phyloP scores from a whole-genome alignment of 2,113 vertebrate genomes.

The Xerus inauris region DNA sequence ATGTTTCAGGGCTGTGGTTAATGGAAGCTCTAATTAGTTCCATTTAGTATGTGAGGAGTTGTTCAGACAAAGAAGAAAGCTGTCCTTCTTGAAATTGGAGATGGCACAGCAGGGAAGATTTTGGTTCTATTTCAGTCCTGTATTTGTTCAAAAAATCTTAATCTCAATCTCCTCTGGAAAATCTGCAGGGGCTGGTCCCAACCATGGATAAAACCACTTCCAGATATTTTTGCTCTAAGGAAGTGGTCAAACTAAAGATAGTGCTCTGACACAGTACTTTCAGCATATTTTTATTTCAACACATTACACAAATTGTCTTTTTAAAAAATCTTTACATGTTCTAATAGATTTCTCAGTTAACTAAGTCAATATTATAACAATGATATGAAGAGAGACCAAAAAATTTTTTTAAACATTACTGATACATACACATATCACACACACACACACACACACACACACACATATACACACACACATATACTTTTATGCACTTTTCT shows the following conservation, averaged over 20 bases:
- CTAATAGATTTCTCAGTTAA: conserved; percentile 46
- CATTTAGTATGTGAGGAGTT: neutral
- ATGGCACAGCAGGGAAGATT: neutral
- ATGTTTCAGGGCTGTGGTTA: neutral
- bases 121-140: neutral
- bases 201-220: neutral
- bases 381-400: neutral
- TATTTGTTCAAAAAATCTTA: neutral
- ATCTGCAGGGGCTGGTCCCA: neutral
- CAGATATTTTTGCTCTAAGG: neutral
- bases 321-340: neutral
- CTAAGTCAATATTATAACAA: conserved; percentile 2
- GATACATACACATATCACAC: neutral
- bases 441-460: too few species aligned
- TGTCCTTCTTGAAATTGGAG: neutral
- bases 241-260: conserved; percentile 23
- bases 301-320: neutral
- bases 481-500: neutral
- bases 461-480: neutral
- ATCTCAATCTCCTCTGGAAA: neutral
- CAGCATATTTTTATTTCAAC: conserved; percentile 53
- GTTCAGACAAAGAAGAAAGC: neutral
- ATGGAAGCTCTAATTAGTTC: neutral
- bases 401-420: neutral
- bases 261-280: neutral